These are phyloP conservation scores for Pelmatolapia mariae DNA, from an alignment of 2,113 vertebrate species.

Conservation along the genomic window DNA sequence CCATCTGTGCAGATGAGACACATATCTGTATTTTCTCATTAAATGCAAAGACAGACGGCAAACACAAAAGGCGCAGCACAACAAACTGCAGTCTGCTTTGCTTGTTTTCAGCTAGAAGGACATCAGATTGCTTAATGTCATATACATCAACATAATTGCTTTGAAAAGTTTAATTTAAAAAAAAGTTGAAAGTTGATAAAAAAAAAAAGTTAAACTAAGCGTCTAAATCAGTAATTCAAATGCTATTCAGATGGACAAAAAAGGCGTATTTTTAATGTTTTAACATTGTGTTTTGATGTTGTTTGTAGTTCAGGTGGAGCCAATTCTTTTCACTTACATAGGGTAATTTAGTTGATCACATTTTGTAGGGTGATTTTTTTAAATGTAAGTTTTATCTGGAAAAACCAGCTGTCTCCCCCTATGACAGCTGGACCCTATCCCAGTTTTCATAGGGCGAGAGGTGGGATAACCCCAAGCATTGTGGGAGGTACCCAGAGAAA, in stretches of 20 bases:
- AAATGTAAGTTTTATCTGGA: background rate
- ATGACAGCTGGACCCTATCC: background rate
- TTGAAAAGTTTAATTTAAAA: background rate
- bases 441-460: background rate
- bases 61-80: background rate
- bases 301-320: background rate
- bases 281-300: background rate
- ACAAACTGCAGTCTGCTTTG: background rate
- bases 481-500: background rate
- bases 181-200: background rate
- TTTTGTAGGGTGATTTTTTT: background rate
- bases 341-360: background rate
- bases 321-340: background rate
- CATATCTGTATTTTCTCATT: background rate
- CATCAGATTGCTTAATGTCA: background rate
- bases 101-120: background rate
- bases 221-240: background rate
- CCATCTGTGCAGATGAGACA: background rate
- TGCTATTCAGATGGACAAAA: background rate
- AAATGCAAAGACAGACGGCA: background rate
- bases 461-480: background rate
- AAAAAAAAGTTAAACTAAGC: background rate
- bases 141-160: background rate
- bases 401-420: background rate
- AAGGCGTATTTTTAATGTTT: background rate